Percentiles rank a stretch among this genome's conserved stretches.
Evolutionary conservation across 2,113 vertebrate species (phyloP).

Genomic region (Lipophrys pholis): DNA sequence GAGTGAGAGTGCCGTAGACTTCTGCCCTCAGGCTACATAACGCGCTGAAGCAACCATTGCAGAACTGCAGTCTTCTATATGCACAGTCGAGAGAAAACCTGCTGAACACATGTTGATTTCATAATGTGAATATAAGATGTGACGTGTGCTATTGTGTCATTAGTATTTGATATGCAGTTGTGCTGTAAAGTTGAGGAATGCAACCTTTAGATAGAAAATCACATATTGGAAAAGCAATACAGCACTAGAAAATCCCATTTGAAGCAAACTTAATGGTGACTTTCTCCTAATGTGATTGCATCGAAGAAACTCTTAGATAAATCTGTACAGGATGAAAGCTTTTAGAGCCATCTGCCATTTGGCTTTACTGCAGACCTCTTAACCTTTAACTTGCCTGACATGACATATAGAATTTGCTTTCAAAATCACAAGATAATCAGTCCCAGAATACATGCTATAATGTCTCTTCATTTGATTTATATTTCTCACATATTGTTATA

Average conservation of each 20-base stretch:
- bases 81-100: not conserved
- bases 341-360: not conserved
- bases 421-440: too few species aligned
- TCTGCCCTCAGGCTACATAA: not conserved
- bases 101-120: not conserved
- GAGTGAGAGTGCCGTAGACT: not conserved
- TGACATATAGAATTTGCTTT: too few species aligned
- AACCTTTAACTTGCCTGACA: not conserved
- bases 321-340: not conserved
- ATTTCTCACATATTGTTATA: too few species aligned
- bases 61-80: not conserved
- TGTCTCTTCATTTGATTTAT: too few species aligned
- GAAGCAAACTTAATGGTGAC: not conserved
- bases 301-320: not conserved
- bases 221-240: not conserved
- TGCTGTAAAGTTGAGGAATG: not conserved
- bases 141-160: not conserved
- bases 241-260: not conserved
- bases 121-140: not conserved
- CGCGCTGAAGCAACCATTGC: not conserved
- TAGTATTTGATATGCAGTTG: too few species aligned
- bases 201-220: not conserved
- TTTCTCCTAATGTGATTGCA: not conserved
- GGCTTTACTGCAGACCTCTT: not conserved
- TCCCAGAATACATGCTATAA: too few species aligned